phyloP scores from a whole-genome alignment of 2,888 invertebrate species.

The Agonopterix arenella region DNA sequence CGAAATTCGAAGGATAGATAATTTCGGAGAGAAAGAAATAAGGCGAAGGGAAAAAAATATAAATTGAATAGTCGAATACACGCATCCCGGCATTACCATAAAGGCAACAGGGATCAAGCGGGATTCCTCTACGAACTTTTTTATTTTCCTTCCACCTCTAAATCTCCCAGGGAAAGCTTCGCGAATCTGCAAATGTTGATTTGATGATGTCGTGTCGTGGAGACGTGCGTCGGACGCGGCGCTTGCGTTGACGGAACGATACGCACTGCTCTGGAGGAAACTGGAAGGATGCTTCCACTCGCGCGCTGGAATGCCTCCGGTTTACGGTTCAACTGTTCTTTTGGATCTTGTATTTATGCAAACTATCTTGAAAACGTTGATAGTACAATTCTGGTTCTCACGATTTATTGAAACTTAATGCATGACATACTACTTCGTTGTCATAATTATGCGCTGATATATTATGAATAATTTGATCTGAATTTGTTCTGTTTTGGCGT shows the following conservation, averaged over 20 bases:
- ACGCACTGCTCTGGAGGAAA: not conserved
- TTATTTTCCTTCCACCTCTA: conserved; percentile 77
- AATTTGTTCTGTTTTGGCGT: too few relatives aligned
- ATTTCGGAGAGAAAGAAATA: conserved; percentile 72
- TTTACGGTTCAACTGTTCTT: too few relatives aligned
- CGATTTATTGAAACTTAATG: too few relatives aligned
- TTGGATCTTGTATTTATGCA: too few relatives aligned
- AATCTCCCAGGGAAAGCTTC: conserved; percentile 73
- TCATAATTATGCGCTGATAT: too few relatives aligned
- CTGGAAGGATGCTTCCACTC: too few relatives aligned
- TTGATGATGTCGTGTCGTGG: conserved; percentile 62
- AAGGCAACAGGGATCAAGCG: conserved; percentile 74
- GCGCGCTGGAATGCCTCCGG: too few relatives aligned
- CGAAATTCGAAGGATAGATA: conserved; percentile 76
- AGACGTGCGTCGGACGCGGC: not conserved
- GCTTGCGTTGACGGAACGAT: not conserved
- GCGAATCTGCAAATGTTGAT: conserved; percentile 78
- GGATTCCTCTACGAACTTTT: conserved; percentile 77
- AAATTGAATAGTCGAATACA: conserved; percentile 77
- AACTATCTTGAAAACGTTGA: too few relatives aligned
- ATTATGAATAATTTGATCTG: too few relatives aligned
- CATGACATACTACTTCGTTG: too few relatives aligned
- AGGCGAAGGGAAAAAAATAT: conserved; percentile 71
- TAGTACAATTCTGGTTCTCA: too few relatives aligned
- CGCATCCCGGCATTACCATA: conserved; percentile 76